These are phyloP conservation scores for Ectropis grisescens DNA, from an alignment of 1,140 invertebrate genomes.

Conservation along the genomic window DNA sequence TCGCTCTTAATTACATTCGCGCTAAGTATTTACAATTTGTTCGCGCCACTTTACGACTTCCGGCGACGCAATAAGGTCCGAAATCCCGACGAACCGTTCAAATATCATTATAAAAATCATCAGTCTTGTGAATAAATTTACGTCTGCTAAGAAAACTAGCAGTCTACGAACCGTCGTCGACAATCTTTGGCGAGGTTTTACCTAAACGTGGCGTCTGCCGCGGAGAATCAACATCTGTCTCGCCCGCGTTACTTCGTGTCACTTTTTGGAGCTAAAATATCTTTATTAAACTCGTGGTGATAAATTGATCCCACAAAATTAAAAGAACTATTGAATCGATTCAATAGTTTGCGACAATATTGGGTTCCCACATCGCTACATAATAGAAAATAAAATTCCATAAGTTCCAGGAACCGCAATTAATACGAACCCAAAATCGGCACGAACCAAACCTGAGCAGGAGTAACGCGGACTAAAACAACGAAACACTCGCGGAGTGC, in stretches of 20 bases:
- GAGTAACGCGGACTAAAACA: too few species aligned
- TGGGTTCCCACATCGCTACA: too few species aligned
- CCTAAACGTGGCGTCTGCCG: conserved; percentile 6
- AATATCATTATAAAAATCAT: conserved; percentile 56
- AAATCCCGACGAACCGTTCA: conserved; percentile 20
- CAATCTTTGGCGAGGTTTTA: conserved; percentile 20
- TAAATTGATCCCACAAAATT: too few species aligned
- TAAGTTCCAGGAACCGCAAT: too few species aligned
- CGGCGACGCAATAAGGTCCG: conserved; percentile 15
- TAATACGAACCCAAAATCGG: too few species aligned
- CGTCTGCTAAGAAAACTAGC: conserved; percentile 18
- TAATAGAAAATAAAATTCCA: too few species aligned
- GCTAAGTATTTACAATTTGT: conserved; percentile 48
- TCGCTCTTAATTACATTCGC: conserved; percentile 31
- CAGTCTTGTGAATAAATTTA: conserved; percentile 58
- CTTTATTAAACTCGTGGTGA: too few species aligned
- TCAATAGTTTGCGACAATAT: too few species aligned
- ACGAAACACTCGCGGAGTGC: too few species aligned
- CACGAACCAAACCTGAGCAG: too few species aligned
- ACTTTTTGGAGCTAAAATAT: too few species aligned
- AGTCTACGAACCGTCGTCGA: conserved; percentile 11
- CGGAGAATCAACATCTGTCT: conserved; percentile 44
- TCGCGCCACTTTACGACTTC: conserved; percentile 16
- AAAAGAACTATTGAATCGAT: too few species aligned
- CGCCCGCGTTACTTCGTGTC: conserved; percentile 13